Base-by-base conservation (phyloP, 2,797 vertebrate genomes). In the Microcaecilia unicolor region DNA sequence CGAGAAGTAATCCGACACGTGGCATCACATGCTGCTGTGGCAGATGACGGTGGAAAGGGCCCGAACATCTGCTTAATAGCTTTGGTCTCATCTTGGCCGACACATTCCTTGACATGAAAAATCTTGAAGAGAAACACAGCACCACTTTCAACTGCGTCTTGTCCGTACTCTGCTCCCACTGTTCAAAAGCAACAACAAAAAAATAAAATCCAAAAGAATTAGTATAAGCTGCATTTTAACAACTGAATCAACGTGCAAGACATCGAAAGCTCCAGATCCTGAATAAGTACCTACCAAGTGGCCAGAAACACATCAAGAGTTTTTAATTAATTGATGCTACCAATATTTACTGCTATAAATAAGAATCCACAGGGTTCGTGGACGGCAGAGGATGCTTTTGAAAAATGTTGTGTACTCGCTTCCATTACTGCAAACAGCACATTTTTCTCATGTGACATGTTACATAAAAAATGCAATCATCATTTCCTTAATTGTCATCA, bases 21-120 rank as follows among this genome's bases (percentile, higher is more conserved):
- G 18, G 85, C 86, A 41, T 67, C 46, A 47, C 86, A 92, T 55
- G 86, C 87, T 36, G 71, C 54, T 17, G 89, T 87, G 3, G 90
- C 93, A 47, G 85, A 87, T 5, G 90, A 85, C 0, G 86, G 81
- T 0, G 93, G 90, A 53, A 99, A 97, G 0, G 92, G 92, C 8
- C 94, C 95, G 45, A 99, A 98, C 89, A 93, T 92, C 55, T 92
- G 89, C 48, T 90, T 95, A 43, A 97, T 87, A 49, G 85, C 76
- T 31, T 89, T 81, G 21, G 88, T 95, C 61, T 97, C 91, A 57
- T 89, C 82, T 4, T 80, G 80, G 46, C 91, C 88, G 48, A 97
- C 85, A 37, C 65, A 83, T 32, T 93, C 83, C 53, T 87, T 94
- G 52, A 82, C 72, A 31, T 87, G 81, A 75, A 97, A 92, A 6